Base-by-base conservation (phyloP, 2,888 invertebrate genomes). In the Amphiduros pacificus region DNA sequence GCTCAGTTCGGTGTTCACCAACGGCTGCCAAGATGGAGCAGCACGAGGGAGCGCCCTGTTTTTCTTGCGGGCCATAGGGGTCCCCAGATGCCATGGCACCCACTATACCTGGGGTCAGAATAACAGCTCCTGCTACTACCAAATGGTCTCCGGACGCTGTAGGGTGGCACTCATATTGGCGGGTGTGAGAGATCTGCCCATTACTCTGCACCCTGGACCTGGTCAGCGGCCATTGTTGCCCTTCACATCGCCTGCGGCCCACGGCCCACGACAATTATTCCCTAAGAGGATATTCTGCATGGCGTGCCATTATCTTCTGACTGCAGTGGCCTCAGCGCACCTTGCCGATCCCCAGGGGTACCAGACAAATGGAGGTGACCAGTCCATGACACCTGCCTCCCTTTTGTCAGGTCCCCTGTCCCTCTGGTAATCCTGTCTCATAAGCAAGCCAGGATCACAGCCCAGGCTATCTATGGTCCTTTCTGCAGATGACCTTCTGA, bases 31-130 rank as follows among this genome's bases (percentile, higher is more conserved):
- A 22, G 49, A n/a, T 24, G 49, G 48, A 49, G 56, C 49, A 28
- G 9, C 4, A 6, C 27, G 5, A 24, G 56, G 56, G 49, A 44
- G 29, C 27, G n/a, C 31, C 29, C 48, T n/a, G 44, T 44, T 56
- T 56, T 49, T 22, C 41, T 31, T n/a, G 22, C 22, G 49, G 29
- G 36, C 56, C 56, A 41, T 49, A 49, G 56, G 56, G 56, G 56
- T 22, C 31, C 20, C 40, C n/a, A 31, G 24, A n/a, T 48, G 49
- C 56, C 56, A 56, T 56, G 56, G 56, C 44, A 56, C 32, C 56
- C 31, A 4, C 28, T 36, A 28, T 41, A 36, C 56, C 56, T 48
- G 56, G 29, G 56, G 48, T 44, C 44, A 56, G 41, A 56, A 40
- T 48, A 56, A 36, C 36, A 36, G 14, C 9, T 9, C 36, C 14